These are phyloP conservation scores for Eueremaeus valkanovi DNA, from an alignment of 2,888 invertebrate species.

Conservation along the genomic window DNA sequence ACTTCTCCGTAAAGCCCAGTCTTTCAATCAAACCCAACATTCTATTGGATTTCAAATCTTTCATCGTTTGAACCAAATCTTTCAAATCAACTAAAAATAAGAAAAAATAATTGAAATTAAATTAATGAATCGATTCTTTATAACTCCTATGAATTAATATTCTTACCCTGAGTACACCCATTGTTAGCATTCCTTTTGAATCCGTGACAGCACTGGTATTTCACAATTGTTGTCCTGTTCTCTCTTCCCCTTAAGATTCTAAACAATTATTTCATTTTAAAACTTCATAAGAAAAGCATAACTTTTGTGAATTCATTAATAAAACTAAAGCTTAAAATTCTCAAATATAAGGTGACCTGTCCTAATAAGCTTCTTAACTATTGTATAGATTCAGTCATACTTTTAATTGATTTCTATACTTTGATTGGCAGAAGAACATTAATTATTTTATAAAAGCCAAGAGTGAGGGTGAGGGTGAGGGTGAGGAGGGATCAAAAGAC, in stretches of 20 bases:
- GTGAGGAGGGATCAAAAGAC: no score
- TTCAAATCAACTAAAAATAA: constrained; percentile 57
- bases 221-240: constrained; percentile 61
- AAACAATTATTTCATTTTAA: constrained; percentile 47
- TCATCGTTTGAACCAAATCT: constrained; percentile 56
- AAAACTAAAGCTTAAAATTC: neutral
- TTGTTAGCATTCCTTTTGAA: constrained; percentile 56
- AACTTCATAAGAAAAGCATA: neutral
- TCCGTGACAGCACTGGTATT: constrained; percentile 67
- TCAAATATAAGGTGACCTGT: no score
- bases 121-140: neutral
- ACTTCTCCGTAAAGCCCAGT: constrained; percentile 37
- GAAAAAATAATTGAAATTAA: neutral
- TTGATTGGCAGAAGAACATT: no score
- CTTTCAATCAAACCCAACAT: constrained; percentile 38
- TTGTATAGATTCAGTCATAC: no score
- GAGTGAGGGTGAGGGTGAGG: no score
- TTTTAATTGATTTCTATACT: no score
- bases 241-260: constrained; percentile 61
- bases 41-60: constrained; percentile 58
- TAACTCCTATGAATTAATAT: neutral
- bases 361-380: no score
- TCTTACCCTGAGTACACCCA: constrained; percentile 55
- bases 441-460: no score
- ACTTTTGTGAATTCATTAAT: neutral